phyloP scores from a whole-genome alignment of 2,113 vertebrate genomes.

The Cisticola juncidis region DNA sequence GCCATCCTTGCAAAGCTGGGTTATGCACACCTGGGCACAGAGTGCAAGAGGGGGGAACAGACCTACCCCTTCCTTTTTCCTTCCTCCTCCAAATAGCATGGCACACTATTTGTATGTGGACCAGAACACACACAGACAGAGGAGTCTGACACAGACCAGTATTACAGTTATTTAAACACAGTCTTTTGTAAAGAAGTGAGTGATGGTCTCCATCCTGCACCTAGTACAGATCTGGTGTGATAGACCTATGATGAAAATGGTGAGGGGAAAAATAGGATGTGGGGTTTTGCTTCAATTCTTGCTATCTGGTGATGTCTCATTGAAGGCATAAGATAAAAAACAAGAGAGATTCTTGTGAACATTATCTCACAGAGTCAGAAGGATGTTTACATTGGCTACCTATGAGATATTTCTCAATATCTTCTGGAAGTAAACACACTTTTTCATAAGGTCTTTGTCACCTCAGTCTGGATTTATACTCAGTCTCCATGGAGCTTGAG shows the following conservation, averaged over 20 bases:
- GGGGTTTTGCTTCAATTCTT: not conserved
- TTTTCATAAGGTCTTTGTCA: constrained; percentile 54
- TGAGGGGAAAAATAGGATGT: not conserved
- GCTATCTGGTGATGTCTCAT: not conserved
- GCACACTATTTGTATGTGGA: not conserved
- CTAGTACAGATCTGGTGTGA: not conserved
- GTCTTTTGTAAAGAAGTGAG: not conserved
- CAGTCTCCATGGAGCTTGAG: constrained; percentile 52
- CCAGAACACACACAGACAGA: not conserved
- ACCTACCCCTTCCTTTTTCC: not conserved
- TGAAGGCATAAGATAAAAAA: constrained; percentile 59
- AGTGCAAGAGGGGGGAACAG: not conserved
- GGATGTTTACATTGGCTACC: constrained; percentile 52
- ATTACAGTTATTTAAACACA: not conserved
- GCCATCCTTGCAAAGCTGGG: not conserved
- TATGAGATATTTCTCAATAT: constrained; percentile 51
- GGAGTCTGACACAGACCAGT: not conserved
- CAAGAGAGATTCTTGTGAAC: constrained; percentile 53
- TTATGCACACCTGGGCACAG: not conserved
- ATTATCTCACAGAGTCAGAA: constrained; percentile 7
- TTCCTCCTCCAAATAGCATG: not conserved
- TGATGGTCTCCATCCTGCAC: not conserved
- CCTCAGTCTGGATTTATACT: constrained; percentile 8
- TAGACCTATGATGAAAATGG: not conserved
- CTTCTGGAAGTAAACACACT: constrained; percentile 53